A percentile compares a stretch with the other conserved stretches of the same genome.
Evolutionary conservation across 2,888 invertebrate species (phyloP).

Genomic region (Dromius quadrimaculatus): DNA sequence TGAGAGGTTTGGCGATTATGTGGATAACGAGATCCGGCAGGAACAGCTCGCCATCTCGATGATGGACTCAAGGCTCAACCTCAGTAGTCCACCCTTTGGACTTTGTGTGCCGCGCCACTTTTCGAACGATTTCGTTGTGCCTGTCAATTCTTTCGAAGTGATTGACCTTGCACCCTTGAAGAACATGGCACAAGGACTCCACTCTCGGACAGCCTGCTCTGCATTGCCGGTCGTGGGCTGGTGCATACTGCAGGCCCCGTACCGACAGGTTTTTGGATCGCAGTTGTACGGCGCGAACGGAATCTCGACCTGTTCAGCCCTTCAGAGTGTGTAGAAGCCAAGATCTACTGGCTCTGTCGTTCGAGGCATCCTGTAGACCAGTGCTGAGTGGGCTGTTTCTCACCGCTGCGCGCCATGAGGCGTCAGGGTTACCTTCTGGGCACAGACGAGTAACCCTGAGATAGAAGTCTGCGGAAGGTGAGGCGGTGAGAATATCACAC

Average conservation of each 20-base stretch:
- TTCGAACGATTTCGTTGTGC: no score
- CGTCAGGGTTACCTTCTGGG: neutral
- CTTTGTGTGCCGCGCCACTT: neutral
- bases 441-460: neutral
- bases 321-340: conserved; percentile 52
- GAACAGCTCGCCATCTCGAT: no score
- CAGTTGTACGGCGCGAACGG: conserved; percentile 52
- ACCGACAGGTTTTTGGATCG: conserved; percentile 51
- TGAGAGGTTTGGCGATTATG: no score
- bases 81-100: conserved; percentile 17
- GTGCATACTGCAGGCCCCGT: conserved; percentile 51
- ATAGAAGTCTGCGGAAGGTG: neutral
- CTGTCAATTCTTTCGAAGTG: no score
- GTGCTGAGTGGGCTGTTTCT: neutral
- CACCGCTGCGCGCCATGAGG: neutral
- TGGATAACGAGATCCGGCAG: no score
- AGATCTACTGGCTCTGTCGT: conserved; percentile 49
- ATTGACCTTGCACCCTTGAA: no score
- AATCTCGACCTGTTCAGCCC: conserved; percentile 54
- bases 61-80: no score
- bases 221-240: conserved; percentile 35
- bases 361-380: no score
- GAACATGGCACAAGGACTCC: conserved; percentile 13
- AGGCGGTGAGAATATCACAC: neutral
- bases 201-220: conserved; percentile 45